A percentile compares a stretch with the other conserved stretches of the same genome.
phyloP scores from a whole-genome alignment of 2,888 invertebrate genomes.

The Himalopsyche japonica region DNA sequence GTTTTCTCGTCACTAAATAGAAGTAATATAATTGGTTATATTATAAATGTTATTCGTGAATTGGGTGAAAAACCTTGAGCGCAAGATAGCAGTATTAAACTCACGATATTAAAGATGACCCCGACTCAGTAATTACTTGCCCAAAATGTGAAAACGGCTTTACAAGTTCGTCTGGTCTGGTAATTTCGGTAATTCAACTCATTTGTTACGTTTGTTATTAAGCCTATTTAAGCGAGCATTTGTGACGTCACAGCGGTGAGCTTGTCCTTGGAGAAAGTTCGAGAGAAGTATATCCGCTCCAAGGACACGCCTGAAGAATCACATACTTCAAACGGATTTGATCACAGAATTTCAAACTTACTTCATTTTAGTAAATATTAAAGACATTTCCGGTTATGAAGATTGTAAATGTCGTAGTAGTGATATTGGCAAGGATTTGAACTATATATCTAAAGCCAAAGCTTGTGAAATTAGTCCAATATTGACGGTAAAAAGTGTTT shows the following conservation, averaged over 20 bases:
- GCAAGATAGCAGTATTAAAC: neutral
- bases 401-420: too few relatives aligned
- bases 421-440: too few relatives aligned
- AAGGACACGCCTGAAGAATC: neutral
- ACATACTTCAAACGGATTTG: too few relatives aligned
- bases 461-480: too few relatives aligned
- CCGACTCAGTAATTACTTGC: neutral
- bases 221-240: neutral
- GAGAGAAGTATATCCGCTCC: neutral
- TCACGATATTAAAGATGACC: neutral
- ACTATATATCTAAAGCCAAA: too few relatives aligned
- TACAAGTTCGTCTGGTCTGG: neutral
- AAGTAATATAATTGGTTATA: too few relatives aligned
- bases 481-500: too few relatives aligned
- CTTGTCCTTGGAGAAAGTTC: neutral
- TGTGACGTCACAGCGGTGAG: neutral
- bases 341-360: too few relatives aligned
- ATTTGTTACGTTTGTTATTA: conserved; percentile 1
- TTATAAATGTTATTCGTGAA: neutral
- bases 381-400: too few relatives aligned
- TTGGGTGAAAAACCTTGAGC: neutral
- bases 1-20: too few relatives aligned
- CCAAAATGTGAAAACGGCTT: neutral
- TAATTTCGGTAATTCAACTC: neutral
- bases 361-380: too few relatives aligned